Evolutionary conservation across 1,140 invertebrate species (phyloP), one percentile per base, ranked within the genome.

Genomic region (Drosophila pseudoobscura): DNA sequence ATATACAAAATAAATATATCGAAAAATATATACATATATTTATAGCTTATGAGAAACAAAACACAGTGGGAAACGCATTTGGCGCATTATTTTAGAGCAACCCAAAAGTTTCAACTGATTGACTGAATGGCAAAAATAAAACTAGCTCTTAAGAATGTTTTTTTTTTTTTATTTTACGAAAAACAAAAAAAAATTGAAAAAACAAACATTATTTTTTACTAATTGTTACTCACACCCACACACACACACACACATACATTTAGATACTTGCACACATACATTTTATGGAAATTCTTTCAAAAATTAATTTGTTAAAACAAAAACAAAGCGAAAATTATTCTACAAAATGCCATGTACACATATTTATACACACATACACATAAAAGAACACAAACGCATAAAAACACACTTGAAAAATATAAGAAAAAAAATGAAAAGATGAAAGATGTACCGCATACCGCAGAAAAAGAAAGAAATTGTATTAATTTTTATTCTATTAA

Each of bases 101-200:
- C 77, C 89, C 89, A 78, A 90, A 88, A 80, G 89, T 90, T 91
- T 90, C 89, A 80, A 91, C 89, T 91, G 89, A 91, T 91, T 91
- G 89, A 91, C 89, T 91, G 89, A 91, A 91, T 91, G 89, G 89
- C 85, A 87, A 90, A 89, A 82, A 85, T 80, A 85, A 77, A 69
- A 58, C 55, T 84, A 85, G 82, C 57, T 59, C 13, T 51, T 82
- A 87, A 82, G 68, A 45, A 61, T 71, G 52, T 66, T 78, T 83
- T 82, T 77, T 83, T 82, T 77, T 75, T 77, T 60, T 77, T 43
- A 15, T 9, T 39, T 82, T 77, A 71, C 59, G 44, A 66, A 44
- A 62, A 45, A 58, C 47, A 54, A 54, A 45, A 58, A 51, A 54
- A 54, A 44, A 57, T 49, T 46, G 65, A 75, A 65, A 51, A 31